These are phyloP conservation scores for Anser cygnoides DNA, from an alignment of 2,113 vertebrate genomes.

Conservation along the genomic window DNA sequence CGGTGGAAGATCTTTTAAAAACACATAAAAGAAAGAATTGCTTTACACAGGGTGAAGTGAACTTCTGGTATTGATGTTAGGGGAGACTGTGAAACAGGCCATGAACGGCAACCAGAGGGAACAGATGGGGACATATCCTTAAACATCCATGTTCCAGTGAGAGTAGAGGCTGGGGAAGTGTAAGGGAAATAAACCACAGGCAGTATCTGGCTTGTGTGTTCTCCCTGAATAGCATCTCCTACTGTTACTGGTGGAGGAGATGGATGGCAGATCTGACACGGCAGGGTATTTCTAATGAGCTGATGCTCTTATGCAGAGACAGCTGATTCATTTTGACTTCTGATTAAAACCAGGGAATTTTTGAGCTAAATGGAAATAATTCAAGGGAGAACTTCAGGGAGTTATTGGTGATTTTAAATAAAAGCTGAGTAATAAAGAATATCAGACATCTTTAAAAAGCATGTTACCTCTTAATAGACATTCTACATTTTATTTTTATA, in stretches of 20 bases:
- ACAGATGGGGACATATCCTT: background rate
- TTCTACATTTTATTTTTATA: background rate
- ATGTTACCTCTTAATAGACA: background rate
- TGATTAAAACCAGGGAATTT: background rate
- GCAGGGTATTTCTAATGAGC: background rate
- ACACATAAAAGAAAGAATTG: background rate
- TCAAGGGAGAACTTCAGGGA: background rate
- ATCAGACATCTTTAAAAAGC: background rate
- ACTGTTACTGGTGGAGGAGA: background rate
- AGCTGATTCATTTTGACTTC: slow-evolving; percentile 2
- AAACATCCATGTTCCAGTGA: background rate
- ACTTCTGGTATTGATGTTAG: background rate
- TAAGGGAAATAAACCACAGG: background rate
- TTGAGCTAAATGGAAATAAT: background rate
- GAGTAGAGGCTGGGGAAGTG: background rate
- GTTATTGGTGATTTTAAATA: background rate
- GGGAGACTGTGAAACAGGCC: background rate
- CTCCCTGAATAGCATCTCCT: background rate
- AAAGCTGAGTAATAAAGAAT: background rate
- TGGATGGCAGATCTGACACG: background rate
- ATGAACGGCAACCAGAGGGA: background rate
- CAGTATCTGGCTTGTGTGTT: background rate
- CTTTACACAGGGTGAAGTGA: background rate
- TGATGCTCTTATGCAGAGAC: background rate
- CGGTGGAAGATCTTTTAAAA: background rate